These are phyloP conservation scores for Furcifer pardalis DNA, from an alignment of 2,797 vertebrate genomes.

Conservation along the genomic window DNA sequence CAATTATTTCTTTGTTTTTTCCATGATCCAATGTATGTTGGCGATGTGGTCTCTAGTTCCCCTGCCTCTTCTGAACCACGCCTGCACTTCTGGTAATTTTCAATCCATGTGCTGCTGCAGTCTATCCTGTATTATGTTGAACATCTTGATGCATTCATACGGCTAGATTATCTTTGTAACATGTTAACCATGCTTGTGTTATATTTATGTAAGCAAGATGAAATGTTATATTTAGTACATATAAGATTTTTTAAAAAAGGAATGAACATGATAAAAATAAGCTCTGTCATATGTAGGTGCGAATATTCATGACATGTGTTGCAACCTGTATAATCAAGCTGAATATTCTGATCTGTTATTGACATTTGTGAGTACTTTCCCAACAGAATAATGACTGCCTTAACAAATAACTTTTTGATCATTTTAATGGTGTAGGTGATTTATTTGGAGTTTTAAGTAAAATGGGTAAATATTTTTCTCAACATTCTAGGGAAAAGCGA, in stretches of 20 bases:
- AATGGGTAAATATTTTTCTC: slow-evolving; percentile 72
- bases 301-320: slow-evolving; percentile 45
- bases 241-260: slow-evolving; percentile 41
- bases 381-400: slow-evolving; percentile 54
- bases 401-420: slow-evolving; percentile 53
- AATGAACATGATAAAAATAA: slow-evolving; percentile 45
- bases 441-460: slow-evolving; percentile 62
- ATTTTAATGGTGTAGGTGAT: slow-evolving; percentile 55
- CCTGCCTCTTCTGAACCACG: too few relatives aligned
- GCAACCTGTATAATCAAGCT: slow-evolving; percentile 54
- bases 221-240: slow-evolving; percentile 56
- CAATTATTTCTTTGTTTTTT: too few relatives aligned
- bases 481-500: slow-evolving; percentile 86
- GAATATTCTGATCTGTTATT: slow-evolving; percentile 45
- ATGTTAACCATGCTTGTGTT: slow-evolving; percentile 31
- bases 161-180: slow-evolving; percentile 38
- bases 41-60: too few relatives aligned
- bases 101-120: too few relatives aligned
- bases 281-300: slow-evolving; percentile 39
- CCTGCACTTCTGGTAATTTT: too few relatives aligned
- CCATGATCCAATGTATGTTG: too few relatives aligned
- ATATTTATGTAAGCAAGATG: too few relatives aligned
- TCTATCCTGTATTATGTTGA: too few relatives aligned
- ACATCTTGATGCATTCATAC: slow-evolving; percentile 9
- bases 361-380: slow-evolving; percentile 38